Evolutionary conservation across 2,888 invertebrate genomes (phyloP).

Genomic region (Hyppa rectilinea): DNA sequence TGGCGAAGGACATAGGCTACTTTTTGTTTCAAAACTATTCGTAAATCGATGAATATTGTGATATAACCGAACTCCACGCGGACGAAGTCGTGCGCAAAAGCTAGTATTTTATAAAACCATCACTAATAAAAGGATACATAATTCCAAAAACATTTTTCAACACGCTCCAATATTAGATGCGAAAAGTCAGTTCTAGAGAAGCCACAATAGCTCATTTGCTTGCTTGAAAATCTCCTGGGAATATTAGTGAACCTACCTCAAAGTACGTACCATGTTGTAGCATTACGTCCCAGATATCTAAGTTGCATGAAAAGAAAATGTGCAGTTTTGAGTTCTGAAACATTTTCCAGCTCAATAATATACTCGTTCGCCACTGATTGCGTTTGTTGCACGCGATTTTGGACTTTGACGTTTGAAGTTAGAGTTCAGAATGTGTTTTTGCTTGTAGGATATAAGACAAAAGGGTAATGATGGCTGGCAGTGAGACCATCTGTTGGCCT

Average conservation of each 20-base stretch:
- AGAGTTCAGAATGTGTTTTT: conserved; percentile 67
- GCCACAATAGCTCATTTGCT: conserved; percentile 58
- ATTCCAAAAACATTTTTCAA: conserved; percentile 40
- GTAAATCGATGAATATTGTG: no score
- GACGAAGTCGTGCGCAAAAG: background rate
- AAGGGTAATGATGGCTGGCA: conserved; percentile 84
- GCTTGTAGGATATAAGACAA: conserved; percentile 78
- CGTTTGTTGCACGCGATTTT: conserved; percentile 63
- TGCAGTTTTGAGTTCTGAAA: conserved; percentile 82
- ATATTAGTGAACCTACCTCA: conserved; percentile 54
- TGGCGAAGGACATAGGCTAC: no score
- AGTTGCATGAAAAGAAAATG: conserved; percentile 71
- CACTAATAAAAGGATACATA: conserved; percentile 6
- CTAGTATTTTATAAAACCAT: conserved; percentile 1
- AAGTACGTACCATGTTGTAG: conserved; percentile 42
- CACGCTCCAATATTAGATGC: background rate
- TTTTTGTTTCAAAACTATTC: no score
- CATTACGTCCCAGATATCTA: conserved; percentile 59
- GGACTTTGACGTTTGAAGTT: conserved; percentile 57
- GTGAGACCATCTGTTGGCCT: conserved; percentile 86
- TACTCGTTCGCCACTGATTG: conserved; percentile 77
- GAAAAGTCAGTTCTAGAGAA: conserved; percentile 45
- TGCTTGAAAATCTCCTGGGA: conserved; percentile 44
- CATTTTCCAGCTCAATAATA: conserved; percentile 84
- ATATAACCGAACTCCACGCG: no score